Evolutionary conservation across 2,888 invertebrate species (phyloP), one percentile per base, ranked within the genome.

Genomic region (Drosophila niveifrons): DNA sequence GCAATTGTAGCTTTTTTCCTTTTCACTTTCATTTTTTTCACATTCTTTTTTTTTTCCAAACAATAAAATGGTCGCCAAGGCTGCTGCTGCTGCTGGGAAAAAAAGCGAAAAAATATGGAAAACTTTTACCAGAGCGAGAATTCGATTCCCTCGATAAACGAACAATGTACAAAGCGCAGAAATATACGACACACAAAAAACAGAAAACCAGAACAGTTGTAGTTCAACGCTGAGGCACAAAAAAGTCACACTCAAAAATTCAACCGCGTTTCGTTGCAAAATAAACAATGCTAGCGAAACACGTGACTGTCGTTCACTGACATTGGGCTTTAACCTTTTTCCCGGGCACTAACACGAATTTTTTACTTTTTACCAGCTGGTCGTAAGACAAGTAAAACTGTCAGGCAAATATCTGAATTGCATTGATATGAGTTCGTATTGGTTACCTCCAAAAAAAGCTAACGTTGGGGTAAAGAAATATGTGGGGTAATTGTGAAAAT

Each of bases 91-190:
- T 8, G 23, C 50, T 34, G 34, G n/a, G 15, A 31, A 65, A 67
- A 57, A 71, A 58, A 57, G 50, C 6, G 65, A 66, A 62, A 23
- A 52, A 51, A 67, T 72, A 57, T 57, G 57, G 36, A 28, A 70
- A 75, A 55, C 64, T 78, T 87, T 84, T 63, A 66, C 70, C 70
- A 67, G 75, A 66, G 74, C 78, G 84, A 56, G 31, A 75, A 78
- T 88, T 88, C 87, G 82, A 88, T 75, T 89, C 82, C 82, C 81
- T 51, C 68, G 80, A 78, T 80, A 82, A 88, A 55, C 66, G 55
- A 67, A 57, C 43, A 44, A 52, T 41, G 34, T n/a, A 51, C 28
- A 34, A 28, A 52, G 43, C 13, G 43, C 15, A 47, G 53, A 36
- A 36, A 36, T 4, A 36, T 36, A 36, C 39, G 39, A 39, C 4